Evolutionary conservation across 1,140 invertebrate genomes (phyloP), one percentile per base, ranked within the genome.

Genomic region (Mamestra configurata): DNA sequence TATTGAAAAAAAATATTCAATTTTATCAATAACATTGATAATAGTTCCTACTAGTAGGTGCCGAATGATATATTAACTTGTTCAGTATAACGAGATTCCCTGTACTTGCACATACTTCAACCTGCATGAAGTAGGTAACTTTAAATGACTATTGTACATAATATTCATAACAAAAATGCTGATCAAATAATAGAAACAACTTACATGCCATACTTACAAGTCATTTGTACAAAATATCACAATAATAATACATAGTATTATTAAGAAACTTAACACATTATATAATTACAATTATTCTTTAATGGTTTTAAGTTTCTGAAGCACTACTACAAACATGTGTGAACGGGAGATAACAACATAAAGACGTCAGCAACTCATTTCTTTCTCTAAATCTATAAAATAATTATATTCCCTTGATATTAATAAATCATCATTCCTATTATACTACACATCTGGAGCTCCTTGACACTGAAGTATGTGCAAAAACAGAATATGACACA

Each of bases 151-250:
- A 64, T 64, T 71, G 43, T 37, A 85, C 71, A 82, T 66, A 83
- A 84, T 73, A 82, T 46, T 72, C 79, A 81, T 83, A 83, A 83
- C 75, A 89, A 82, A 85, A 80, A 80, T 66, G 86, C 85, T 83
- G 64, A 76, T 76, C 55, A 76, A 76, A 64, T 61, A 76, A 61
- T 46, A 75, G 53, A 61, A 76, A 75, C 87, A 83, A 86, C 89
- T 88, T 89, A 91, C 79, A 88, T 80, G 82, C n/a, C n/a, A n/a
- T n/a, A n/a, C n/a, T n/a, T n/a, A n/a, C 86, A 89, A 92, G 85
- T 87, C 86, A 88, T 93, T 93, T 93, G 90, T 93, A 93, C 92
- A 92, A 85, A 91, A 89, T 92, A 93, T 92, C 92, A 93, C 92
- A 92, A 87, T 88, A 83, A 88, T 81, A 89, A 90, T 86, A 88